Evolutionary conservation across 1,140 invertebrate species (phyloP), one percentile per base, ranked within the genome.

Genomic region (Sminthurinus signatus): DNA sequence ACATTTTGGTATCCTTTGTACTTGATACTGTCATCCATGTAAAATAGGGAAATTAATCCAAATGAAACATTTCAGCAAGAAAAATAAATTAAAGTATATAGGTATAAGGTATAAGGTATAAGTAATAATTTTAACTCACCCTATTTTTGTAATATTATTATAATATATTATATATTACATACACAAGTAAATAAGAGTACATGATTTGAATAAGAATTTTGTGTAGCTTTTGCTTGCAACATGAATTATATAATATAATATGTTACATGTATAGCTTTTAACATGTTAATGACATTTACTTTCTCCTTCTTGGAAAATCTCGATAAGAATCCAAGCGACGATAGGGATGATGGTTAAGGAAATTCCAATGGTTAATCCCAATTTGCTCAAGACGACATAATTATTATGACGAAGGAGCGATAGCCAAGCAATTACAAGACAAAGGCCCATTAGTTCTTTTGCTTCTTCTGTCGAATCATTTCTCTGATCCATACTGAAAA

Each of bases 361-460:
- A 44, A 42, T 21, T 1, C 52, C 68, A 10, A 67, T 28, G n/a
- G 28, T n/a, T 17, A 64, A 42, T 46, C 60, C 64, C 12, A 23
- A n/a, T 23, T 25, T 43, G 0, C 61, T 61, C 19, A 67, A 27
- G 3, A 25, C 50, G 0, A 66, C 15, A 25, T 64, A 70, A 52
- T 63, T 70, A 3, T 36, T 25, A 10, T 64, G 59, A 25, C 52
- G 28, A 0, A 70, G 12, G 2, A 70, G 52, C 3, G 60, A 60
- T 1, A 67, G 36, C 64, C 64, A 67, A 21, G 60, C 62, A 36
- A 64, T 67, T 4, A 66, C 50, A 1, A 70, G 31, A 39, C 64
- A 66, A 8, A 70, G 54, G 14, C 68, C 68, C 12, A 70, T 17
- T 5, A 70, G 25, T 59, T 70, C 68, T 44, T 70, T 70, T n/a